Percentiles rank a stretch among this genome's conserved stretches.
These are phyloP conservation scores for Pterocles gutturalis DNA, from an alignment of 2,113 vertebrate genomes.

Conservation along the genomic window DNA sequence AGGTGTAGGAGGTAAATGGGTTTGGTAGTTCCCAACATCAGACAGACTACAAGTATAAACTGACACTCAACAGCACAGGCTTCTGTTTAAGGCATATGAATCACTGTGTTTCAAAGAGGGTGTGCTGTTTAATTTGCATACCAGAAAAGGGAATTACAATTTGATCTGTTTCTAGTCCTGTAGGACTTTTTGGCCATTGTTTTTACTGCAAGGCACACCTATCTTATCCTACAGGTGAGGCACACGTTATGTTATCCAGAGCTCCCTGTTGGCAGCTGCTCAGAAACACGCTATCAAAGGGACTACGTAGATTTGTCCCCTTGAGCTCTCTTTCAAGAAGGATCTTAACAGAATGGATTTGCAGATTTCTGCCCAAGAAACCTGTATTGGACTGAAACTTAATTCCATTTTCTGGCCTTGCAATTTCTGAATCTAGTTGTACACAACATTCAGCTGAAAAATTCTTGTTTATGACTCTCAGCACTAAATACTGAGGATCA, in stretches of 20 bases:
- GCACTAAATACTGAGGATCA: background rate
- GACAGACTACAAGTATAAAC: background rate
- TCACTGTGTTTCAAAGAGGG: background rate
- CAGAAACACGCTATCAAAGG: background rate
- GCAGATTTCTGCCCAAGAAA: background rate
- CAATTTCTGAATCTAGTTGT: background rate
- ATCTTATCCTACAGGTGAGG: fast-evolving
- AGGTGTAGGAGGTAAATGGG: background rate
- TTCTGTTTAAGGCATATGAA: background rate
- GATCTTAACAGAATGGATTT: background rate
- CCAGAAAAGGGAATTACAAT: background rate
- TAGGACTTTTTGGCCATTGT: background rate
- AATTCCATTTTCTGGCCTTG: background rate
- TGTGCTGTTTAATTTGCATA: background rate
- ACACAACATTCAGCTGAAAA: background rate
- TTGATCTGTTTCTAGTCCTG: background rate
- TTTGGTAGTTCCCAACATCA: background rate
- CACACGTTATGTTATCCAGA: fast-evolving
- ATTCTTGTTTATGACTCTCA: background rate
- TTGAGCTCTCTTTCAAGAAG: background rate
- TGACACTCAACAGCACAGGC: background rate
- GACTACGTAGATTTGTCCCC: fast-evolving
- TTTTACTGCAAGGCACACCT: background rate
- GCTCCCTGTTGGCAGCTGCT: background rate
- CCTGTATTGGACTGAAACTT: background rate